Evolutionary conservation across 2,888 invertebrate species (phyloP).

Genomic region (Lithophane leautieri): DNA sequence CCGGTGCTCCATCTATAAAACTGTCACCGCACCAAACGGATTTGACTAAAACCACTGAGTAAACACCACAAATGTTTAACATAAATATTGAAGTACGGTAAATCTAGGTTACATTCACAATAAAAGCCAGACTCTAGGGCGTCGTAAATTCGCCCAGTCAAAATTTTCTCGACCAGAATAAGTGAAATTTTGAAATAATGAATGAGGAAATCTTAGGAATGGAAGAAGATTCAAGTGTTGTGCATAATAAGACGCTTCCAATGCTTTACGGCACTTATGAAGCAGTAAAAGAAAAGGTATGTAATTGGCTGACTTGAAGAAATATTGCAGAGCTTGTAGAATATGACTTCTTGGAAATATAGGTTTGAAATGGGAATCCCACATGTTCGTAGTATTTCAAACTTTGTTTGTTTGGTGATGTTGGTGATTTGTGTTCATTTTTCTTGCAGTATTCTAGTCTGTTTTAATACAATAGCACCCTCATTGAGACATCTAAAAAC

Average conservation of each 20-base stretch:
- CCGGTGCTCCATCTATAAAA: conserved; percentile 44
- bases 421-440: not conserved
- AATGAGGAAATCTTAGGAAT: conserved; percentile 21
- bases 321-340: not conserved
- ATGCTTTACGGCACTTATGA: conserved; percentile 21
- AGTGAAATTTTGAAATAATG: conserved; percentile 55
- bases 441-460: not conserved
- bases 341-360: conserved; percentile 1
- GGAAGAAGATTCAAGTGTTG: conserved; percentile 12
- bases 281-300: conserved; percentile 31
- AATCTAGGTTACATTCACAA: conserved; percentile 53
- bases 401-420: not conserved
- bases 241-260: conserved; percentile 29
- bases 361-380: not conserved
- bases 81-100: conserved; percentile 51
- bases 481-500: not conserved
- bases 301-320: conserved; percentile 18
- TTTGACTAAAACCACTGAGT: conserved; percentile 39
- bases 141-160: conserved; percentile 47
- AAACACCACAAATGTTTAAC: conserved; percentile 50
- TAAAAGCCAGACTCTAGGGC: conserved; percentile 47
- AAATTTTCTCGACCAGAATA: conserved; percentile 33
- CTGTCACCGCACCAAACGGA: conserved; percentile 52
- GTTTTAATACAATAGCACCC: not conserved
- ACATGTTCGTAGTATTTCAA: not conserved